Evolutionary conservation across 2,797 vertebrate species (phyloP), one percentile per base, ranked within the genome.

Genomic region (Fundulus diaphanus): DNA sequence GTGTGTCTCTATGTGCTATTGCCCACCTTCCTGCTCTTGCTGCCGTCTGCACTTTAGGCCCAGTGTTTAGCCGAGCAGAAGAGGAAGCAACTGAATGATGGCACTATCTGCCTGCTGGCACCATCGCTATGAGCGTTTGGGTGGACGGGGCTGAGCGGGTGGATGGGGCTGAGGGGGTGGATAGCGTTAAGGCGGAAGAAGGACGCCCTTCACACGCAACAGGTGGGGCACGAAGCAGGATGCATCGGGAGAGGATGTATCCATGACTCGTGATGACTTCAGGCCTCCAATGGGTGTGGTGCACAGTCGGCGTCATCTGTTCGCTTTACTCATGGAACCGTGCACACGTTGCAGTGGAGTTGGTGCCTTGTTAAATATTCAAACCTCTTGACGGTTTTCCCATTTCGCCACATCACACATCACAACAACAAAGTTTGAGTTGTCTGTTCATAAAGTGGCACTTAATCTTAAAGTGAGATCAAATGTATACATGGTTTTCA

Each of bases 51-150:
- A 90, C 88, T 91, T 92, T 91, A 87, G 88, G 85, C 82, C 76
- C 88, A 69, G 86, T 86, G 90, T 90, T 92, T 84, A 87, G 85
- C 79, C 46, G 42, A 87, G 88, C 88, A 85, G 91, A 90, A 89
- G 88, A 89, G 91, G 88, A 90, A 91, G 90, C 85, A 77, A 88
- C 90, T 92, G 92, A 93, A 93, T 93, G 92, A 92, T 86, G 88
- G 87, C 84, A 92, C 90, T 92, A 90, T 92, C 84, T 80, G 70
- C 87, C 79, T 27, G 51, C 87, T 92, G 92, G 91, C 91, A 91
- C 37, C n/a, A 82, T 78, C 0, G 13, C 89, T 77, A 59, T 49
- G 51, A 85, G 69, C 61, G 20, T 84, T 87, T 51, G 29, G 69
- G 77, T 63, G 67, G 81, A 76, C 16, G 44, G 44, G 44, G 7